A percentile compares a stretch with the other conserved stretches of the same genome.
These are phyloP conservation scores for Drosophila bipectinata DNA, from an alignment of 1,140 invertebrate species.

Conservation along the genomic window DNA sequence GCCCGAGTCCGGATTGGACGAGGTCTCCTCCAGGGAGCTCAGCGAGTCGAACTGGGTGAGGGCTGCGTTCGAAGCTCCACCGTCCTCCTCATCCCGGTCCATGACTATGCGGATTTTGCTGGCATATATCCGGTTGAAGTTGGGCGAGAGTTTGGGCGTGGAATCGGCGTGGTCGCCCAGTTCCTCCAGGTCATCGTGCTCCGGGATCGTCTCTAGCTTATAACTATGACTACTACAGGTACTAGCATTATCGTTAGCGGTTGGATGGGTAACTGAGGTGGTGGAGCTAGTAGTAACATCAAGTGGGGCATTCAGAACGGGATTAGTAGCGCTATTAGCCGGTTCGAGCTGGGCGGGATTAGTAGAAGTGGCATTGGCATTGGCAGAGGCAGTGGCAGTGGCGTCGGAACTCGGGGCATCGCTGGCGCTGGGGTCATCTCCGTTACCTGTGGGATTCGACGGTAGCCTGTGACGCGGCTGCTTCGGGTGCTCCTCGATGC, in stretches of 20 bases:
- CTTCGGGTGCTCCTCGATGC: slow-evolving; percentile 70
- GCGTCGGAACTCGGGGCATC: slow-evolving; percentile 21
- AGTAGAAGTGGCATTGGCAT: slow-evolving; percentile 49
- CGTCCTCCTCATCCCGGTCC: slow-evolving; percentile 31
- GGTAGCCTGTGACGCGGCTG: slow-evolving; percentile 14
- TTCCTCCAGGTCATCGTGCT: slow-evolving; percentile 53
- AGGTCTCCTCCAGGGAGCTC: slow-evolving; percentile 76
- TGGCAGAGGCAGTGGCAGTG: slow-evolving; percentile 20
- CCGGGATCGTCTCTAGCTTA: slow-evolving; percentile 81
- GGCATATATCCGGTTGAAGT: slow-evolving; percentile 78
- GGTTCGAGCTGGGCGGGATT: slow-evolving; percentile 58
- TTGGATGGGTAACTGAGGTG: slow-evolving; percentile 33
- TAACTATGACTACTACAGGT: slow-evolving; percentile 73
- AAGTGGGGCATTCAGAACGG: slow-evolving; percentile 61
- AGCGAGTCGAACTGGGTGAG: slow-evolving; percentile 68
- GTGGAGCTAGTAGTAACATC: slow-evolving; percentile 59
- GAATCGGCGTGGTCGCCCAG: slow-evolving; percentile 23
- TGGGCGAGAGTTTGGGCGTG: slow-evolving; percentile 66
- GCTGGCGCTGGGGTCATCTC: slow-evolving; percentile 34
- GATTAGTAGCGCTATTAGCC: slow-evolving; percentile 69
- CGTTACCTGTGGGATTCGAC: slow-evolving; percentile 67
- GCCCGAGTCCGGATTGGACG: slow-evolving; percentile 80
- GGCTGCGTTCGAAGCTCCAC: neutral
- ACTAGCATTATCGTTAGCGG: slow-evolving; percentile 63
- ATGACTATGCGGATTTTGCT: slow-evolving; percentile 72